Conservation (phyloP, 2,797 vertebrate genomes). For the Borostomias antarcticus region DNA sequence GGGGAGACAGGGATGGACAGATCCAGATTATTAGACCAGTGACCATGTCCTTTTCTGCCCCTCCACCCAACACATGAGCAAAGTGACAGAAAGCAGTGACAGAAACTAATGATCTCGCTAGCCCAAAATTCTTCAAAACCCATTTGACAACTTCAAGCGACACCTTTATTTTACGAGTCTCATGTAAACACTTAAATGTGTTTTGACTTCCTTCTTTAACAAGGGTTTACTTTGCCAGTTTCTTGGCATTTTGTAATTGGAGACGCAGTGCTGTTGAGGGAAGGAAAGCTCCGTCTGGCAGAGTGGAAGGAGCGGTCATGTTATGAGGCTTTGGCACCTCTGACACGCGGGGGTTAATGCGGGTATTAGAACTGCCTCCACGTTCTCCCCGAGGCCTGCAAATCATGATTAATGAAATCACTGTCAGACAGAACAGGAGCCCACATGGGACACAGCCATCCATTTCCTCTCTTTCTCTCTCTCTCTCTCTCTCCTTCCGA, state of each 20-base stretch:
- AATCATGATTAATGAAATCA: slow-evolving; percentile 63
- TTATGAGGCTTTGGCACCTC: slow-evolving; percentile 44
- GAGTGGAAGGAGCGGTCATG: slow-evolving; percentile 26
- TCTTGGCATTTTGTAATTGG: slow-evolving; percentile 40
- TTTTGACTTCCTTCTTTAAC: slow-evolving; percentile 24
- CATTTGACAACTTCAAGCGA: slow-evolving; percentile 22
- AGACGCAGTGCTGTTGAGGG: background rate
- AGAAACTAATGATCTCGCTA: background rate
- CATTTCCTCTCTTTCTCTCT: slow-evolving; percentile 26
- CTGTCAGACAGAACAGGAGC: slow-evolving; percentile 45
- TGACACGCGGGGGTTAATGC: slow-evolving; percentile 38
- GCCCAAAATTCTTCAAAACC: background rate
- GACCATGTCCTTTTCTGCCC: no score
- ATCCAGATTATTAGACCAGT: no score
- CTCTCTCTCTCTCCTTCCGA: background rate
- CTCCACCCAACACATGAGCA: no score
- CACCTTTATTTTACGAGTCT: slow-evolving; percentile 30
- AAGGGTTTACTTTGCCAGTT: slow-evolving; percentile 33
- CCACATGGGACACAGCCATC: slow-evolving; percentile 39
- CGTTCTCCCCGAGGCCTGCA: slow-evolving; percentile 36
- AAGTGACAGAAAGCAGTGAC: background rate
- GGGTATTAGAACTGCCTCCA: slow-evolving; percentile 44
- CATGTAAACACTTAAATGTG: slow-evolving; percentile 16
- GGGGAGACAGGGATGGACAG: no score
- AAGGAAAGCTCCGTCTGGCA: slow-evolving; percentile 38